Evolutionary conservation across 2,113 vertebrate species (phyloP).

Genomic region (Panurus biarmicus): DNA sequence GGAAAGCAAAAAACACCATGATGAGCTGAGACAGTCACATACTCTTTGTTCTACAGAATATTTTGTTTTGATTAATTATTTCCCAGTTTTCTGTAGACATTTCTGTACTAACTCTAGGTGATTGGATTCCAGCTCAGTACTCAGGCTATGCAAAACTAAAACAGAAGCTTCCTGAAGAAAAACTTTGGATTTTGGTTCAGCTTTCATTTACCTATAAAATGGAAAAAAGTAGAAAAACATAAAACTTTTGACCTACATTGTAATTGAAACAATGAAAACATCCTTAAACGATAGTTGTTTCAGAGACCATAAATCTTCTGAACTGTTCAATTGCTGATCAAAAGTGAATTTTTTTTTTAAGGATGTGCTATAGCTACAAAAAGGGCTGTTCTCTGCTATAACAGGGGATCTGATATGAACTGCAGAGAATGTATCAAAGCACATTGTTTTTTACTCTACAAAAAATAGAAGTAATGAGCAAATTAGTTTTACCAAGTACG

Average conservation of each 20-base stretch:
- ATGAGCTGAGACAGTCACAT: not conserved
- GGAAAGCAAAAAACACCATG: not conserved
- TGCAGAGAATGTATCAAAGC: not conserved
- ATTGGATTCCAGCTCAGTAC: not conserved
- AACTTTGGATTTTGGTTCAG: not conserved
- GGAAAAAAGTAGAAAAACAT: not conserved
- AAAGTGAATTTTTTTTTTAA: conserved; percentile 2
- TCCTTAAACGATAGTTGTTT: not conserved
- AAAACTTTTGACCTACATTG: not conserved
- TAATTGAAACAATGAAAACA: not conserved
- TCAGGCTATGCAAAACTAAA: not conserved
- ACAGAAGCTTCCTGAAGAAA: not conserved
- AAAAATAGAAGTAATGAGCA: not conserved
- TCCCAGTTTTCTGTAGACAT: not conserved
- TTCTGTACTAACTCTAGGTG: not conserved
- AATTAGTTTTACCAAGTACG: conserved; percentile 26
- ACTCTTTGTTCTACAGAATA: not conserved
- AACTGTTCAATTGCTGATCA: conserved; percentile 1
- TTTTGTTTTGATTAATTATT: not conserved
- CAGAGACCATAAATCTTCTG: not conserved
- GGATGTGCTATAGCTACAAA: not conserved
- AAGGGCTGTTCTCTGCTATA: conserved; percentile 1
- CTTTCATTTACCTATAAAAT: not conserved
- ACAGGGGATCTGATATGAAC: not conserved
- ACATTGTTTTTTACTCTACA: not conserved